Percentiles rank a stretch among this genome's conserved stretches.
Evolutionary conservation across 2,888 invertebrate genomes (phyloP).

Genomic region (Baccha elongata): DNA sequence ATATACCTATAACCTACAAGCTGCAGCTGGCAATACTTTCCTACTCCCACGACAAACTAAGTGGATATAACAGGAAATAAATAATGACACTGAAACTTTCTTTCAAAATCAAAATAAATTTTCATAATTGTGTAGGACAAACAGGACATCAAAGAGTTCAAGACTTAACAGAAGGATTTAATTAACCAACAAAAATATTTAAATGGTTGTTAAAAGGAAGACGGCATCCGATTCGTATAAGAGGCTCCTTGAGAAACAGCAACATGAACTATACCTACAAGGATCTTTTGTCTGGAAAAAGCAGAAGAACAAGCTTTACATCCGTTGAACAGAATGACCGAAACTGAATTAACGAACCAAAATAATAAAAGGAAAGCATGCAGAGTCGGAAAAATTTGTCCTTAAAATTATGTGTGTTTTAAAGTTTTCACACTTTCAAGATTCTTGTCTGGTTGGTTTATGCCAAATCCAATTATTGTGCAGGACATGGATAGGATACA

Average conservation of each 20-base stretch:
- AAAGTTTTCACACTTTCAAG: slow-evolving; percentile 52
- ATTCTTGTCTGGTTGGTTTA: slow-evolving; percentile 6
- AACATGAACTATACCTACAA: slow-evolving; percentile 2
- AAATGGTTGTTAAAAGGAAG: slow-evolving; percentile 26
- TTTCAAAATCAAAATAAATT: slow-evolving; percentile 17
- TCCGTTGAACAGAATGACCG: slow-evolving; percentile 34
- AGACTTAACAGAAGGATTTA: slow-evolving; percentile 57
- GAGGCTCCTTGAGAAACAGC: slow-evolving; percentile 16
- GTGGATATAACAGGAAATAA: slow-evolving; percentile 40
- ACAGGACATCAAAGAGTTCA: slow-evolving; percentile 7
- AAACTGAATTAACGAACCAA: too few relatives aligned
- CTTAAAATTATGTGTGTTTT: slow-evolving; percentile 40
- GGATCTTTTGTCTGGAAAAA: slow-evolving; percentile 33
- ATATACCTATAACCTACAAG: too few relatives aligned
- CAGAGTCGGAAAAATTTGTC: slow-evolving; percentile 40
- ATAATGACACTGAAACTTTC: slow-evolving; percentile 54
- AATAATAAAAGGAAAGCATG: slow-evolving; percentile 29
- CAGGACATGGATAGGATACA: slow-evolving; percentile 18
- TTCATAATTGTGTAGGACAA: slow-evolving; percentile 52
- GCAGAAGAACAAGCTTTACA: neutral
- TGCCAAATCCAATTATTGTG: slow-evolving; percentile 58
- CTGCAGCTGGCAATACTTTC: slow-evolving; percentile 68
- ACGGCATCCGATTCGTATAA: slow-evolving; percentile 34
- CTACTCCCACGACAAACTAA: slow-evolving; percentile 32
- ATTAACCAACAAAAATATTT: slow-evolving; percentile 64